Evolutionary conservation across 2,113 vertebrate species (phyloP), one percentile per base, ranked within the genome.

Genomic region (Xiphias gladius): DNA sequence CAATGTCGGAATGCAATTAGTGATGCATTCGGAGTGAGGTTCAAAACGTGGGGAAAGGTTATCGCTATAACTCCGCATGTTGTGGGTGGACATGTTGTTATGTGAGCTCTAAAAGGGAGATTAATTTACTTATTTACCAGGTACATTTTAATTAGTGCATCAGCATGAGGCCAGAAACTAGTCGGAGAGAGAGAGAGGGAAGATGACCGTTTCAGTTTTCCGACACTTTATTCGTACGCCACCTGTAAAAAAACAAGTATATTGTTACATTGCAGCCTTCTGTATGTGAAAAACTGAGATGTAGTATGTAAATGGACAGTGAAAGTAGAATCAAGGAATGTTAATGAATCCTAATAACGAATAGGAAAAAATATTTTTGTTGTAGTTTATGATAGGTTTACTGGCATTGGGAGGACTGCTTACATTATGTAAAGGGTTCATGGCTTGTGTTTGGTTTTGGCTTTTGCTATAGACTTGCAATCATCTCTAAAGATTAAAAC

Each of bases 91-190:
- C 68, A 28, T 68, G 57, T 80, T 67, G 73, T 92, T 90, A 75
- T 61, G 73, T 80, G 84, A 87, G 58, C 75, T 71, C 35, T 74
- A 83, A 76, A 80, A 85, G 61, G 86, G 50, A 85, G 83, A 89
- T 90, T 32, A 37, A 91, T 82, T 80, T n/a, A 79, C 73, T 83
- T 80, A 88, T 91, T 75, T 75, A 58, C 82, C 63, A 79, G 62
- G 43, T 82, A 83, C 50, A 63, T 86, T 87, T 93, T 88, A 87
- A 91, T 88, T 74, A 79, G 52, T 67, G 66, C 69, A 85, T 82
- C 64, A 85, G 63, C 69, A 76, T 76, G 72, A 82, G 73, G 52
- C n/a, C 64, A 57, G 57, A 67, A 69, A 76, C 61, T 30, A 28
- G 22, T 39, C 32, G 19, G 58, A 55, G 72, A 35, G 22, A 39